Evolutionary conservation across 2,797 vertebrate genomes (phyloP).

Genomic region (Typhlichthys subterraneus): DNA sequence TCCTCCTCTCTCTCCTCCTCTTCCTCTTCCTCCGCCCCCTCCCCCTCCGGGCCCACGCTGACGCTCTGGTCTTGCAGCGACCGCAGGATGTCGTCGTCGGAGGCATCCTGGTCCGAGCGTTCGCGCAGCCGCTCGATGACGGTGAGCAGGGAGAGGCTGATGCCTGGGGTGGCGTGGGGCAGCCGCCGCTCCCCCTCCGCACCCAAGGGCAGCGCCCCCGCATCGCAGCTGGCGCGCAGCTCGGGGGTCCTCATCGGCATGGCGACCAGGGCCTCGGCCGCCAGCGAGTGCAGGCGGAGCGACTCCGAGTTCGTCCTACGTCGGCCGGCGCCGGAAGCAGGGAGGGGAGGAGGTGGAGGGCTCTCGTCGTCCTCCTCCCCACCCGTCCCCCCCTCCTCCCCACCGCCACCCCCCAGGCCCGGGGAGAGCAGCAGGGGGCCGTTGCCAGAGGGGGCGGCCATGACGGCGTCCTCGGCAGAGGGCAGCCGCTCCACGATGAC

Average conservation of each 20-base stretch:
- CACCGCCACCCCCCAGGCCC: slow-evolving; percentile 63
- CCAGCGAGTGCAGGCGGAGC: slow-evolving; percentile 90
- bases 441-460: slow-evolving; percentile 66
- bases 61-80: slow-evolving; percentile 91
- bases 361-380: slow-evolving; percentile 70
- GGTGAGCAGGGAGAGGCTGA: slow-evolving; percentile 93
- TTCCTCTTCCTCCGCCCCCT: slow-evolving; percentile 2
- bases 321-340: slow-evolving; percentile 84
- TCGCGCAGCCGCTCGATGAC: slow-evolving; percentile 94
- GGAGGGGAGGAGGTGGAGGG: slow-evolving; percentile 53
- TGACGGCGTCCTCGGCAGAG: slow-evolving; percentile 82
- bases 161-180: slow-evolving; percentile 87
- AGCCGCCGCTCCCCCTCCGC: slow-evolving; percentile 47
- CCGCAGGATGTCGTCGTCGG: slow-evolving; percentile 94
- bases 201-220: slow-evolving; percentile 20
- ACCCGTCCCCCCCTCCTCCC: slow-evolving; percentile 50
- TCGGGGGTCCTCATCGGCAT: slow-evolving; percentile 93
- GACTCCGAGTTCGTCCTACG: slow-evolving; percentile 96
- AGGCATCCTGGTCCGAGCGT: slow-evolving; percentile 93
- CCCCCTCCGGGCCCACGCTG: slow-evolving; percentile 77
- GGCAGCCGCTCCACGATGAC: slow-evolving; percentile 98
- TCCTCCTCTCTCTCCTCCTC: slow-evolving; percentile 38
- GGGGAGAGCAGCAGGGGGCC: slow-evolving; percentile 83
- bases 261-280: slow-evolving; percentile 93
- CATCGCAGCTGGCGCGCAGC: slow-evolving; percentile 68